Evolutionary conservation across 2,797 vertebrate genomes (phyloP), one percentile per base, ranked within the genome.

Genomic region (Ptychadena robeensis): DNA sequence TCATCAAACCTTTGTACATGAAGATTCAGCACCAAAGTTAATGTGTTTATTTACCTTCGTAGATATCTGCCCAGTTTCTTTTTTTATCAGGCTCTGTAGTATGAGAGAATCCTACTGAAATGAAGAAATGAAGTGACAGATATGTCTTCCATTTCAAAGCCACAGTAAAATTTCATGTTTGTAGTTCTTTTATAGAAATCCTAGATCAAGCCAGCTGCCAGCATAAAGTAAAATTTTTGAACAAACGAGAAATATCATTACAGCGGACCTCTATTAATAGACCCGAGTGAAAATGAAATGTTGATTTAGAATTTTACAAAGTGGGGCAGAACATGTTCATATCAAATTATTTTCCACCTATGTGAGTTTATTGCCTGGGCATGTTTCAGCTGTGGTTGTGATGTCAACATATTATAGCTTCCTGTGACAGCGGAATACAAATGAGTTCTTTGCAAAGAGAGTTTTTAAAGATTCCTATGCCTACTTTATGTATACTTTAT

Each of bases 321-420:
- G 34, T 80, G 67, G 78, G 67, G 53, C 48, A 63, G 67, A 61
- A 35, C 53, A 38, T 80, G 67, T 80, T 80, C 53, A 80, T 28
- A 71, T 59, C 78, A 80, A 80, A 71, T 80, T 80, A 70, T 27
- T 71, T 71, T 71, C 53, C 77, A 80, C 78, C 78, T 61, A 71
- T 63, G 78, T 71, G 66, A 80, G 53, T 63, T n/a, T 63, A 70
- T 61, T 80, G 78, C 67, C 78, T 63, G 78, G 53, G 53, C 78
- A 70, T 80, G 78, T 80, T 69, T 28, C 70, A 35, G 65, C 40
- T 69, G 34, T 79, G 25, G 48, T 27, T 69, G 66, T 79, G 76
- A 59, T 79, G 77, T 79, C 77, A 79, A 69, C 66, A 79, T 69
- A 79, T 79, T 79, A 48, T 30, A 68, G 53, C 32, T 69, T 35